These are phyloP conservation scores for Lucilia cuprina DNA, from an alignment of 1,140 invertebrate genomes.

Conservation along the genomic window DNA sequence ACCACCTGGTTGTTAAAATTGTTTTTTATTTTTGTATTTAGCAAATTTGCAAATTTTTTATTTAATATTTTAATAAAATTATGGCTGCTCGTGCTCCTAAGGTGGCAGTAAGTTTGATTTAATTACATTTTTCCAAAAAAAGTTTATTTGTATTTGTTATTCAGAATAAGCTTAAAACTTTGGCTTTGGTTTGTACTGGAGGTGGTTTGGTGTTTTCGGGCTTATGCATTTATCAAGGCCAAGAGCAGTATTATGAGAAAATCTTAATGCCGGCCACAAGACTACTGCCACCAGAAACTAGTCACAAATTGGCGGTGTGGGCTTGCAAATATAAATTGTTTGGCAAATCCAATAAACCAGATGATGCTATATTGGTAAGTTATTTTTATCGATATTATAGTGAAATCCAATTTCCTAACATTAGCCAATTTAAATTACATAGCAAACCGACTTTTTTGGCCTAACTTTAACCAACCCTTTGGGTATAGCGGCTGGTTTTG, in stretches of 20 bases:
- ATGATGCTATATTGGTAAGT: conserved; percentile 71
- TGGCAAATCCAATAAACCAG: conserved; percentile 67
- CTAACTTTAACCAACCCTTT: conserved; percentile 85
- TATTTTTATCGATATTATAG: conserved; percentile 30
- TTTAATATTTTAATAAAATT: neutral
- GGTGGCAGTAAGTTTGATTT: neutral
- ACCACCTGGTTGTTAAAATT: neutral
- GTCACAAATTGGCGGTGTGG: conserved; percentile 79
- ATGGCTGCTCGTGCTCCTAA: conserved; percentile 19
- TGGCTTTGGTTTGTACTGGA: conserved; percentile 35
- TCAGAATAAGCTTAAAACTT: conserved; percentile 36
- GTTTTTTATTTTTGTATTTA: neutral
- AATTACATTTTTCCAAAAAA: neutral
- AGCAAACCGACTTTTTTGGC: conserved; percentile 73
- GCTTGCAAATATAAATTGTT: conserved; percentile 78
- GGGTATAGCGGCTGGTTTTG: conserved; percentile 97
- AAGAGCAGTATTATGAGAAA: conserved; percentile 36
- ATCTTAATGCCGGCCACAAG: conserved; percentile 52
- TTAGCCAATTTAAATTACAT: conserved; percentile 59
- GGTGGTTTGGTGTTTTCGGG: conserved; percentile 35
- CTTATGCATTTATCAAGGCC: conserved; percentile 36
- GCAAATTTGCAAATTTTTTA: neutral
- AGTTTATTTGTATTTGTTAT: neutral
- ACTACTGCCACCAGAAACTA: conserved; percentile 71
- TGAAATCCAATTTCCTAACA: neutral